Percentiles rank a stretch among this genome's conserved stretches.
Evolutionary conservation across 2,113 vertebrate genomes (phyloP).

Genomic region (Silurus meridionalis): DNA sequence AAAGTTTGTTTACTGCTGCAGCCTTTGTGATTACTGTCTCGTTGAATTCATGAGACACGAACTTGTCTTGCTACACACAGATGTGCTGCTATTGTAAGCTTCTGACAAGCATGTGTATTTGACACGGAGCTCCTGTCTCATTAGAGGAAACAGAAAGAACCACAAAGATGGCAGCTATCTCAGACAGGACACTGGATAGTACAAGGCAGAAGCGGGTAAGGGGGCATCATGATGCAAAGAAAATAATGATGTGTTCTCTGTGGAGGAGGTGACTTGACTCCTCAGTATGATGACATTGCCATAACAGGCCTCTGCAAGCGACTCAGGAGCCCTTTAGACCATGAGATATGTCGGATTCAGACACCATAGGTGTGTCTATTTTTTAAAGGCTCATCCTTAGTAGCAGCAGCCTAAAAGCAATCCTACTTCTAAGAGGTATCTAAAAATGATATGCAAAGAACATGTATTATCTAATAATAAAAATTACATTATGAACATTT

Average conservation of each 20-base stretch:
- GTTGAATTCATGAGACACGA: conserved; percentile 38
- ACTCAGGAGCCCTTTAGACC: conserved; percentile 25
- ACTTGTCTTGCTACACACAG: conserved; percentile 37
- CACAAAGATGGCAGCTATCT: conserved; percentile 49
- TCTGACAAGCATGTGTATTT: conserved; percentile 50
- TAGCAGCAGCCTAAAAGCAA: conserved; percentile 7
- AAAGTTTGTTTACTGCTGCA: conserved; percentile 35
- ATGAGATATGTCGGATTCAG: conserved; percentile 20
- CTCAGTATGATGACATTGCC: conserved; percentile 62
- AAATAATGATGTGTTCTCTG: conserved; percentile 63
- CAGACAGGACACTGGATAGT: conserved; percentile 56
- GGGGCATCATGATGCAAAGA: conserved; percentile 64
- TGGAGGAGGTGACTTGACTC: conserved; percentile 39
- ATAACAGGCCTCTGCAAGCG: conserved; percentile 61
- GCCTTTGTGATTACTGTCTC: conserved; percentile 34
- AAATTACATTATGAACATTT: background rate
- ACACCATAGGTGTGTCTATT: conserved; percentile 25
- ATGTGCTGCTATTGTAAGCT: conserved; percentile 35
- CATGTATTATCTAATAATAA: background rate
- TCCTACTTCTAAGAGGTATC: background rate
- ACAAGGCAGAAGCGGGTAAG: conserved; percentile 58
- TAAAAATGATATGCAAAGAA: background rate
- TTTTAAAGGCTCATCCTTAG: conserved; percentile 30
- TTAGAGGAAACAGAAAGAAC: conserved; percentile 41
- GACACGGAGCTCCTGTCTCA: conserved; percentile 59